Evolutionary conservation across 2,888 invertebrate genomes (phyloP).

Genomic region (Acheta domesticus): DNA sequence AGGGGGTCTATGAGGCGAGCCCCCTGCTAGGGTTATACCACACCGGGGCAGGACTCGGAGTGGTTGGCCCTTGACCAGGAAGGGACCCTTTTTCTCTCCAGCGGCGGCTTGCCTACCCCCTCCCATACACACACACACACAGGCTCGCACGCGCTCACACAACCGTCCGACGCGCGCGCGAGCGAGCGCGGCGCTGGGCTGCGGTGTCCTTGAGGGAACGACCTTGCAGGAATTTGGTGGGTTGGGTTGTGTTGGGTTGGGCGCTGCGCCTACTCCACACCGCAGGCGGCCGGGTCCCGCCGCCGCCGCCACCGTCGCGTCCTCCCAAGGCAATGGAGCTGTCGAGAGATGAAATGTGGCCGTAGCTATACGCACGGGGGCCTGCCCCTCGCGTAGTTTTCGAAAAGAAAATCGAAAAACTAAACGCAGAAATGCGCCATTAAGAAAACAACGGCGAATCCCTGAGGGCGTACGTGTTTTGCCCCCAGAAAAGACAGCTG

Average conservation of each 20-base stretch:
- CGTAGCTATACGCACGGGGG: not conserved
- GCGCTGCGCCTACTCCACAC: conserved; percentile 3
- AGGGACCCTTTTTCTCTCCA: not conserved
- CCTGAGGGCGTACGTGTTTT: not conserved
- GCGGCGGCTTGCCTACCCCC: not conserved
- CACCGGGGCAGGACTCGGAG: conserved; percentile 12
- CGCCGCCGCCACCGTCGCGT: not conserved
- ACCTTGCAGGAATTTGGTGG: conserved; percentile 35
- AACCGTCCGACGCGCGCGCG: not conserved
- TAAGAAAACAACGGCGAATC: not conserved
- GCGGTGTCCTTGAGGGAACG: conserved; percentile 34
- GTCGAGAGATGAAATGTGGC: not conserved
- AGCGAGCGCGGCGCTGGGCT: not conserved
- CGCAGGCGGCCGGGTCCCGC: not conserved
- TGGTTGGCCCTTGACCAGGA: not conserved
- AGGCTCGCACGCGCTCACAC: conserved; percentile 11
- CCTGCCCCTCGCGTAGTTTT: not conserved
- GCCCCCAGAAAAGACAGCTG: not conserved
- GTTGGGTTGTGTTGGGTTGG: conserved; percentile 27
- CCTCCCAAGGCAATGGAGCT: not conserved
- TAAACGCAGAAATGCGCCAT: not conserved
- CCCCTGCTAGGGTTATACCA: not conserved
- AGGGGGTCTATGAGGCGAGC: not conserved
- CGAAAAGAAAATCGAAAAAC: not conserved
- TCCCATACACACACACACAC: not conserved